Percentiles rank a stretch among this genome's conserved stretches.
Evolutionary conservation across 2,797 vertebrate genomes (phyloP).

Genomic region (Paedocypris micromegethes): DNA sequence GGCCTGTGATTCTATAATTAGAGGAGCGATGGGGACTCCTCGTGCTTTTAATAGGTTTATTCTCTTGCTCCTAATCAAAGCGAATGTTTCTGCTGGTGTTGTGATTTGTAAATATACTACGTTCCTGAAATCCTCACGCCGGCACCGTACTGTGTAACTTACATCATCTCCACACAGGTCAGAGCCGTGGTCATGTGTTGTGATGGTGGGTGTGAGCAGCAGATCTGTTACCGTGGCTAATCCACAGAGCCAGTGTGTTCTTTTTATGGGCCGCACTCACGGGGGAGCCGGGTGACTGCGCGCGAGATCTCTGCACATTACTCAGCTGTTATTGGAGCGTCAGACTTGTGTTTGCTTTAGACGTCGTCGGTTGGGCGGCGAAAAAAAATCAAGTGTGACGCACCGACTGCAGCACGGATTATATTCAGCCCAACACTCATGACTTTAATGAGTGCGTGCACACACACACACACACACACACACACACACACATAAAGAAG

Average conservation of each 20-base stretch:
- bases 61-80: too few species aligned
- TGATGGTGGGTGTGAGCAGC: conserved; percentile 31
- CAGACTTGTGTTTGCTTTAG: conserved; percentile 48
- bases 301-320: conserved; percentile 3
- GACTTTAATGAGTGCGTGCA: conserved; percentile 27
- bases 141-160: conserved; percentile 58
- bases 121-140: too few species aligned
- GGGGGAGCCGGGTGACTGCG: conserved; percentile 24
- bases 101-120: too few species aligned
- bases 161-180: conserved; percentile 53
- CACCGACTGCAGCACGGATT: conserved; percentile 72
- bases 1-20: conserved; percentile 36
- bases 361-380: conserved; percentile 73
- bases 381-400: conserved; percentile 65
- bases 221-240: conserved; percentile 37
- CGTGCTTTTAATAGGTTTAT: conserved; percentile 13
- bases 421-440: conserved; percentile 58
- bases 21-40: conserved; percentile 10
- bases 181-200: conserved; percentile 8
- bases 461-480: conserved; percentile 51
- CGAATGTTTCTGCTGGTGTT: too few species aligned
- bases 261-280: conserved; percentile 27
- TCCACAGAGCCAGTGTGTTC: conserved; percentile 34
- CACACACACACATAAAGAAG: conserved; percentile 20
- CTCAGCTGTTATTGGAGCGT: conserved; percentile 23